Conservation (phyloP, 1,140 invertebrate species). For the Stenopsyche tienmushanensis region DNA sequence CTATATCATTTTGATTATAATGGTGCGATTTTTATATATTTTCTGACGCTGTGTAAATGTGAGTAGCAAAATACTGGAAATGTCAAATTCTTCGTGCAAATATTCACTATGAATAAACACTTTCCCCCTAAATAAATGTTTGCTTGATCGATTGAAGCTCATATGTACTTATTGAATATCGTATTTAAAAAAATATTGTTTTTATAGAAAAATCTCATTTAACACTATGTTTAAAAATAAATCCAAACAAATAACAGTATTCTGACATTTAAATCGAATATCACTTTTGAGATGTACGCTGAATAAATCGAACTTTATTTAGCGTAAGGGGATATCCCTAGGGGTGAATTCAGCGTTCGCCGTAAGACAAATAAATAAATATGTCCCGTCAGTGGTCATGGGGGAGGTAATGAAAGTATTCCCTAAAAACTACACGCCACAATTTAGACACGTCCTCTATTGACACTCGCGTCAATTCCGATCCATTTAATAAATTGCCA, state of each 20-base stretch:
- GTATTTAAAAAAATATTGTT: too few relatives aligned
- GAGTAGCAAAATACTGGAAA: background rate
- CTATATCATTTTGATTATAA: too few relatives aligned
- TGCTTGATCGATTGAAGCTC: too few relatives aligned
- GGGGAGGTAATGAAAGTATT: constrained; percentile 27
- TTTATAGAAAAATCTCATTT: too few relatives aligned
- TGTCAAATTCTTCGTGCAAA: background rate
- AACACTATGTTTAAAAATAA: too few relatives aligned
- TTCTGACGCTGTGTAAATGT: background rate
- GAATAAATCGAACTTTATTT: constrained; percentile 26
- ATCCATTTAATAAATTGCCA: too few relatives aligned
- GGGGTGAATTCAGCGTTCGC: constrained; percentile 9
- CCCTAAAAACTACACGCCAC: background rate
- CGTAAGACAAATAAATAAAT: constrained; percentile 26
- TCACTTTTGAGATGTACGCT: too few relatives aligned
- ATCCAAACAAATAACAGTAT: too few relatives aligned
- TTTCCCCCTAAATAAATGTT: constrained; percentile 9
- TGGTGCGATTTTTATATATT: too few relatives aligned
- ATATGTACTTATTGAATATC: too few relatives aligned
- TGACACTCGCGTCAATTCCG: too few relatives aligned
- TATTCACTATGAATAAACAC: background rate
- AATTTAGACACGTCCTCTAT: constrained; percentile 3
- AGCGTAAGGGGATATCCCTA: constrained; percentile 1
- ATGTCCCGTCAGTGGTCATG: constrained; percentile 18
- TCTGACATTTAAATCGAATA: too few relatives aligned